Evolutionary conservation across 2,113 vertebrate species (phyloP).

Genomic region (Hystrix cristata): DNA sequence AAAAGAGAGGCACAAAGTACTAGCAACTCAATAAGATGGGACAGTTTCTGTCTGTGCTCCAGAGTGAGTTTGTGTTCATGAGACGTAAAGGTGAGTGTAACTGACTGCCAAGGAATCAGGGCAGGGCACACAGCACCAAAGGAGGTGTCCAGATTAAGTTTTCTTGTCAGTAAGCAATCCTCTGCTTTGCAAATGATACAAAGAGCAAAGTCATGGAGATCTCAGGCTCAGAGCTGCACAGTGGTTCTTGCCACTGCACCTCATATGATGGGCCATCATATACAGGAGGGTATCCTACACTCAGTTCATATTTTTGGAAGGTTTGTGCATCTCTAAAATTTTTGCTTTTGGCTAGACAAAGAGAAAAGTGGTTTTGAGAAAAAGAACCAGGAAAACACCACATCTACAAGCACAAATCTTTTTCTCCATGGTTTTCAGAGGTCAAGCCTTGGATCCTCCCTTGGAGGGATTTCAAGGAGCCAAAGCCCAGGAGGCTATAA

Average conservation of each 20-base stretch:
- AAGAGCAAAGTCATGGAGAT: background rate
- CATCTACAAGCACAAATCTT: background rate
- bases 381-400: conserved; percentile 33
- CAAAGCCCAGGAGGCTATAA: background rate
- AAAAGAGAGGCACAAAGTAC: background rate
- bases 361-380: conserved; percentile 60
- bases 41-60: background rate
- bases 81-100: background rate
- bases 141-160: background rate
- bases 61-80: background rate
- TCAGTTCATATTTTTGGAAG: conserved; percentile 51
- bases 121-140: background rate
- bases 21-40: background rate
- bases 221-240: background rate
- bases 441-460: background rate
- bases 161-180: background rate
- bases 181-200: background rate
- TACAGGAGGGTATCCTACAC: conserved; percentile 9
- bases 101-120: background rate
- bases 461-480: conserved; percentile 42
- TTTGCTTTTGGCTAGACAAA: background rate
- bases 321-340: background rate
- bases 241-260: background rate
- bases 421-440: background rate
- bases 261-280: background rate